These are phyloP conservation scores for Procavia capensis DNA, from an alignment of 2,113 vertebrate genomes.

Conservation along the genomic window DNA sequence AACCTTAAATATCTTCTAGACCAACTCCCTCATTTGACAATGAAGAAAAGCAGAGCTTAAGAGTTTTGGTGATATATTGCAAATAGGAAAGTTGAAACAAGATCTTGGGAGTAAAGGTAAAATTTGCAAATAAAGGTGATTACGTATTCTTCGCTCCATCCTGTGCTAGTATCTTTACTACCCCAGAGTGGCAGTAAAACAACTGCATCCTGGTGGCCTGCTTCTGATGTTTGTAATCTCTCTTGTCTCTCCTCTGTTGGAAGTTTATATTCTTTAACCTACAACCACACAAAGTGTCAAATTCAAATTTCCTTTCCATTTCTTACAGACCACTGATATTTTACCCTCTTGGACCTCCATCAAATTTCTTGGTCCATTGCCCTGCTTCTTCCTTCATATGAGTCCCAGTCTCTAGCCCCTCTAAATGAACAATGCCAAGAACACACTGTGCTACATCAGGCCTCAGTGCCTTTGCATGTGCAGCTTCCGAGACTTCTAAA, in stretches of 20 bases:
- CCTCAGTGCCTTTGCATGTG: not conserved
- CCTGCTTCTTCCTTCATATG: not conserved
- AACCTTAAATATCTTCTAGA: not conserved
- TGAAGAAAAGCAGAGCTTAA: not conserved
- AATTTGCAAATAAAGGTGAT: not conserved
- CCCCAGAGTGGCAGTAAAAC: not conserved
- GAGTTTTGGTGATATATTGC: not conserved
- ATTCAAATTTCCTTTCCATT: not conserved
- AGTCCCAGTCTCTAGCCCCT: not conserved
- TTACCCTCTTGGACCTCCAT: not conserved
- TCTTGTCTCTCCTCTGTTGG: not conserved
- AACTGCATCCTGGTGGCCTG: not conserved
- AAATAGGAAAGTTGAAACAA: not conserved
- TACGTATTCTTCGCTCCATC: not conserved
- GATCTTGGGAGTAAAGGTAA: not conserved
- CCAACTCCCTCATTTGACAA: not conserved
- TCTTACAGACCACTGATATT: not conserved
- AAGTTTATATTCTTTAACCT: not conserved
- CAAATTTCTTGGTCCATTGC: not conserved
- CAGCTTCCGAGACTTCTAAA: not conserved
- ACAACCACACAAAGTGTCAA: not conserved
- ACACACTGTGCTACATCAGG: rapidly evolving
- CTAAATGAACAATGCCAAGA: not conserved
- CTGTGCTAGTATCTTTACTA: not conserved
- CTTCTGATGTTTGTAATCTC: not conserved